phyloP scores from a whole-genome alignment of 2,888 invertebrate species.

The Dione juno region DNA sequence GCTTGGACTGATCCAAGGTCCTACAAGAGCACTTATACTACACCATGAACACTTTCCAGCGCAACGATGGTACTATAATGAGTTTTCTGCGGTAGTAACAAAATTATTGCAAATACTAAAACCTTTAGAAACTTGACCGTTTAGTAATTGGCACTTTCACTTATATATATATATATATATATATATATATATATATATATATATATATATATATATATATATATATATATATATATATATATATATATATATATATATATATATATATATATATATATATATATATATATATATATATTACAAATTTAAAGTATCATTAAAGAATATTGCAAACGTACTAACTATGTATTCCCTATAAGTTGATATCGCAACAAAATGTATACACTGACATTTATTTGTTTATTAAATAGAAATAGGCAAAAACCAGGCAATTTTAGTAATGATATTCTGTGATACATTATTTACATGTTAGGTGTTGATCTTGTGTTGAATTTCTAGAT shows the following conservation, averaged over 20 bases:
- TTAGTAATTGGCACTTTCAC: neutral
- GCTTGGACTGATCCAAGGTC: too few species aligned
- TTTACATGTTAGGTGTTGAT: neutral
- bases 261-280: too few species aligned
- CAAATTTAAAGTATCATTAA: neutral
- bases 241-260: too few species aligned
- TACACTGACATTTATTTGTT: slow-evolving; percentile 14
- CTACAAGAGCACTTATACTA: too few species aligned
- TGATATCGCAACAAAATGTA: slow-evolving; percentile 13
- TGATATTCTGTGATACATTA: neutral
- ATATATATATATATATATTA: too few species aligned
- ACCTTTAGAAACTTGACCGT: neutral
- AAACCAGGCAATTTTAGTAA: slow-evolving; percentile 1
- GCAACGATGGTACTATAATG: neutral
- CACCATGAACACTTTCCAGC: too few species aligned
- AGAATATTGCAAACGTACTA: neutral
- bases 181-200: too few species aligned
- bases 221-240: too few species aligned
- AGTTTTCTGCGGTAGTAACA: neutral
- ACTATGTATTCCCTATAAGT: neutral
- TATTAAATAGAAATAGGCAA: slow-evolving; percentile 10
- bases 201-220: too few species aligned
- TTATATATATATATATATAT: too few species aligned
- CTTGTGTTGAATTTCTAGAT: neutral
- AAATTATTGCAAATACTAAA: neutral